These are phyloP conservation scores for Conops quadrifasciatus DNA, from an alignment of 2,888 invertebrate genomes.

Conservation along the genomic window DNA sequence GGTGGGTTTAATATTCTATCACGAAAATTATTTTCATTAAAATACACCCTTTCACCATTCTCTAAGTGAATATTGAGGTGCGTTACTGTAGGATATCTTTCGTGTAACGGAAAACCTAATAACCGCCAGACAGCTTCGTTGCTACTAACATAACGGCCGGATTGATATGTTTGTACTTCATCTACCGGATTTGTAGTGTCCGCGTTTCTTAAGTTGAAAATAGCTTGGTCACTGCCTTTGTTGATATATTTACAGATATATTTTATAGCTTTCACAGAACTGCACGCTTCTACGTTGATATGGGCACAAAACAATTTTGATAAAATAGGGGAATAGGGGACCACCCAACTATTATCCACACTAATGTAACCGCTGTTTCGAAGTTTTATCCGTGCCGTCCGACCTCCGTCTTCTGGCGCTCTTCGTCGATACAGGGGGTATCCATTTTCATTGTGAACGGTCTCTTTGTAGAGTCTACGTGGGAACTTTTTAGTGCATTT, in stretches of 20 bases:
- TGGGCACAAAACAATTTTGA: constrained; percentile 22
- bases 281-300: constrained; percentile 13
- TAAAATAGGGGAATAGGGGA: constrained; percentile 2
- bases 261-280: constrained; percentile 7
- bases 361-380: not conserved
- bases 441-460: too few species aligned
- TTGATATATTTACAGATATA: constrained; percentile 9
- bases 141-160: constrained; percentile 15
- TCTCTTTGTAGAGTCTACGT: not conserved
- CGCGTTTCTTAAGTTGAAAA: constrained; percentile 1
- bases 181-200: not conserved
- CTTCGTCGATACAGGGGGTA: too few species aligned
- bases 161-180: constrained; percentile 6
- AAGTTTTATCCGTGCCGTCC: too few species aligned
- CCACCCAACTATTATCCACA: constrained; percentile 13
- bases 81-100: constrained; percentile 8
- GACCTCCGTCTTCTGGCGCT: too few species aligned
- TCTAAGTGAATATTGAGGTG: constrained; percentile 19
- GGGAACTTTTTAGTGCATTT: too few species aligned
- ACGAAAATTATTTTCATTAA: constrained; percentile 26
- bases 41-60: constrained; percentile 26
- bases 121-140: constrained; percentile 20
- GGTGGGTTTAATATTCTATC: not conserved
- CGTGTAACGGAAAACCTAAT: constrained; percentile 15
- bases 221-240: constrained; percentile 16